Evolutionary conservation across 2,113 vertebrate species (phyloP).

Genomic region (Tyrannus savana): DNA sequence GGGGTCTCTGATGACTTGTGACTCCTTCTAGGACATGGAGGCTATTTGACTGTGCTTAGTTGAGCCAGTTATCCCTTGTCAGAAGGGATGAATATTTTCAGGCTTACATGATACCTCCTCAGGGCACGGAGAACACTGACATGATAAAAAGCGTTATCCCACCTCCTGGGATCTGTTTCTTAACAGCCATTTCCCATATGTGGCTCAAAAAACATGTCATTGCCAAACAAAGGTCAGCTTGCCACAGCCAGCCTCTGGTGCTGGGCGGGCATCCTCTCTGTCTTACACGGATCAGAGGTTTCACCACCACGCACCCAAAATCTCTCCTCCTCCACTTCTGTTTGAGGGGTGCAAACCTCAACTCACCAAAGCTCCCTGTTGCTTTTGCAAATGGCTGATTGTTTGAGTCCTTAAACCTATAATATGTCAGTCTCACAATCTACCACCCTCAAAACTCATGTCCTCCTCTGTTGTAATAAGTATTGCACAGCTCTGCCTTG

Average conservation of each 20-base stretch:
- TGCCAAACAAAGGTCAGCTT: neutral
- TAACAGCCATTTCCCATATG: neutral
- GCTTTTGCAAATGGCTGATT: neutral
- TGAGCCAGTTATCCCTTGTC: neutral
- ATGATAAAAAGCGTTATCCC: neutral
- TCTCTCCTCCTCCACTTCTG: rapidly evolving
- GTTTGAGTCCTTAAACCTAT: neutral
- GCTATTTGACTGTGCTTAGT: neutral
- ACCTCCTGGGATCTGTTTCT: neutral
- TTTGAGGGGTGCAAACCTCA: neutral
- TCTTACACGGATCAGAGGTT: neutral
- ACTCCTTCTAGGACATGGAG: neutral
- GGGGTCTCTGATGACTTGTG: neutral
- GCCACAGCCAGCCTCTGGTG: neutral
- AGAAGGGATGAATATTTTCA: neutral
- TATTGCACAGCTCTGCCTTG: neutral
- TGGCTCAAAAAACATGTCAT: neutral
- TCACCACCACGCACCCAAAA: neutral
- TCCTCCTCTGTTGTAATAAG: neutral
- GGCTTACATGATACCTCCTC: rapidly evolving
- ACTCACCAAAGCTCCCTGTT: neutral
- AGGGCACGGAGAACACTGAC: neutral
- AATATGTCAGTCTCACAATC: neutral
- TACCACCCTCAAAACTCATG: neutral
- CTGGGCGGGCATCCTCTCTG: neutral